Percentiles rank a stretch among this genome's conserved stretches.
Evolutionary conservation across 2,113 vertebrate genomes (phyloP).

Genomic region (Pimephales promelas): DNA sequence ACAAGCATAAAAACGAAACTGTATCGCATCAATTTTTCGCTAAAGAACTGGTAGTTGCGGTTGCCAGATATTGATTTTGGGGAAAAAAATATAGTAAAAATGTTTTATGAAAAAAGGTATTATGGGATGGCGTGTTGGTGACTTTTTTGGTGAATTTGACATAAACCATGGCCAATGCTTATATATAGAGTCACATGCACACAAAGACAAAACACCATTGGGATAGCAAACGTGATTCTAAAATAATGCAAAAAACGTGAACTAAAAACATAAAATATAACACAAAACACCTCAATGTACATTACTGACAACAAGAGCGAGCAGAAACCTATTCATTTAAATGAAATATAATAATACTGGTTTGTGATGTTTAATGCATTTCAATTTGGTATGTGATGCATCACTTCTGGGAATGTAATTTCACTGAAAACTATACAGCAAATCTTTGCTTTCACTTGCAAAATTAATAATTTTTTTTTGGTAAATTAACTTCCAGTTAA

Average conservation of each 20-base stretch:
- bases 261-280: neutral
- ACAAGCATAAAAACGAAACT: neutral
- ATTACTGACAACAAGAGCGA: neutral
- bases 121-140: neutral
- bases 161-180: neutral
- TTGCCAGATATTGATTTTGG: neutral
- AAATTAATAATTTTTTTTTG: neutral
- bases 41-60: neutral
- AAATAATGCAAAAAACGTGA: neutral
- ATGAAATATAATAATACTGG: neutral
- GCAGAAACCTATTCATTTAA: neutral
- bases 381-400: neutral
- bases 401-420: neutral
- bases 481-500: neutral
- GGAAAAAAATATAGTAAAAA: neutral
- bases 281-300: neutral
- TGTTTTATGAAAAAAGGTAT: neutral
- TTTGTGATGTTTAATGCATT: neutral
- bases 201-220: neutral
- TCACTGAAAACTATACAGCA: neutral
- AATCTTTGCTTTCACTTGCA: neutral
- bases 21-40: neutral
- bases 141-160: neutral
- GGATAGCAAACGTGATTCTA: neutral
- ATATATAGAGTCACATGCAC: neutral